These are phyloP conservation scores for Myrmecobius fasciatus DNA, from an alignment of 2,113 vertebrate species.

Conservation along the genomic window DNA sequence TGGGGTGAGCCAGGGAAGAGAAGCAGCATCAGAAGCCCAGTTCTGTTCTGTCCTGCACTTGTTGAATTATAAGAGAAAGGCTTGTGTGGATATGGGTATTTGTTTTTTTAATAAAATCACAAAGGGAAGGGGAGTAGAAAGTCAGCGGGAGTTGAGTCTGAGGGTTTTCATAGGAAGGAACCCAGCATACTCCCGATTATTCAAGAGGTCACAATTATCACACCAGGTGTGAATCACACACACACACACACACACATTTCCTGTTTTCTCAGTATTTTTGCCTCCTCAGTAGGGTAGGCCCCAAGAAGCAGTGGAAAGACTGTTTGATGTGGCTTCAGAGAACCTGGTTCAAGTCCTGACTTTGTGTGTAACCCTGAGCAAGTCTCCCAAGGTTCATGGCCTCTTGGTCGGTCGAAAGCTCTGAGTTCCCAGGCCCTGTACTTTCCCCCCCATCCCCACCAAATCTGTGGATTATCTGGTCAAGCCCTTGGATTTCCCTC, in stretches of 20 bases:
- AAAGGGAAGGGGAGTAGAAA: neutral
- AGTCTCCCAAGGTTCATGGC: neutral
- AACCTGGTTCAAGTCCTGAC: neutral
- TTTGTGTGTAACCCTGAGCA: neutral
- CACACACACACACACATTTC: no score
- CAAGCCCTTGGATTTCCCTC: neutral
- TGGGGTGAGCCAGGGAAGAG: rapidly evolving
- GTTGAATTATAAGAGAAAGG: neutral
- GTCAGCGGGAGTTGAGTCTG: neutral
- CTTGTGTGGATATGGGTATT: neutral
- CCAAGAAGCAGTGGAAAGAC: neutral
- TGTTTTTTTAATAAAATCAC: neutral
- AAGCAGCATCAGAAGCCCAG: neutral
- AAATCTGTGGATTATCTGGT: neutral
- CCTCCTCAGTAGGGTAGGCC: neutral
- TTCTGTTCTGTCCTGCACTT: neutral
- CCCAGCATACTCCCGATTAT: rapidly evolving
- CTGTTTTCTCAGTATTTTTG: neutral
- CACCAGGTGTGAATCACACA: neutral
- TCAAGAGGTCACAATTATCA: neutral
- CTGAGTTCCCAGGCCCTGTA: neutral
- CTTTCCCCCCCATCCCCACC: neutral
- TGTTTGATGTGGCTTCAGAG: neutral
- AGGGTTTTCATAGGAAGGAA: neutral
- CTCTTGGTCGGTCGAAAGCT: neutral